A percentile compares a stretch with the other conserved stretches of the same genome.
phyloP scores from a whole-genome alignment of 1,140 invertebrate genomes.

The Zaprionus inermis region DNA sequence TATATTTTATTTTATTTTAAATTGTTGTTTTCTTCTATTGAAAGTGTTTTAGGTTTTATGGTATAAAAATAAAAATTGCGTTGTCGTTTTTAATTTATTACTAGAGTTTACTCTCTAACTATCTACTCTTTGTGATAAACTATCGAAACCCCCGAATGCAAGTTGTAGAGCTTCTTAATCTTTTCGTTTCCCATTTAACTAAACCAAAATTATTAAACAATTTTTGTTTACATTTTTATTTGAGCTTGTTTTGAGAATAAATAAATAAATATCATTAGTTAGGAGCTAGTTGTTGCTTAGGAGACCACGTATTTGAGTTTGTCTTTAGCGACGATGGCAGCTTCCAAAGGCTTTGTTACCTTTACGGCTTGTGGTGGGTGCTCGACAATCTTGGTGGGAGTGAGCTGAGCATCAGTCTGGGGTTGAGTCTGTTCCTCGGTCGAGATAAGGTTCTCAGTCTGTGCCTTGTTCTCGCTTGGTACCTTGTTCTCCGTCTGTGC shows the following conservation, averaged over 20 bases:
- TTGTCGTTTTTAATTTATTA: too few species aligned
- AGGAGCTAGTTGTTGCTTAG: slow-evolving; percentile 19
- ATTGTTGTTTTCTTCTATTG: too few species aligned
- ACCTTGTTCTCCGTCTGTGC: background rate
- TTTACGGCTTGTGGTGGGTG: background rate
- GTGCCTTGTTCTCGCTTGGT: background rate
- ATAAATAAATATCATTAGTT: slow-evolving; percentile 56
- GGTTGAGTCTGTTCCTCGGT: background rate
- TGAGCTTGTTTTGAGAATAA: slow-evolving; percentile 46
- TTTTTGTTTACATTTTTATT: slow-evolving; percentile 13
- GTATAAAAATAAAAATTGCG: too few species aligned
- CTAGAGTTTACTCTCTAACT: too few species aligned
- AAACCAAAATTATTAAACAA: background rate
- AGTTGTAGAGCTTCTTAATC: too few species aligned
- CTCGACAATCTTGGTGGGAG: background rate
- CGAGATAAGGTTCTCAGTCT: background rate
- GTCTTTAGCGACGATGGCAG: slow-evolving; percentile 38
- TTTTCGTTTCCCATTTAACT: background rate
- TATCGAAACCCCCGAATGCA: too few species aligned
- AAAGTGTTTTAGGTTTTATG: too few species aligned
- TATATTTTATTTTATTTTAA: too few species aligned
- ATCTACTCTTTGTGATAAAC: too few species aligned
- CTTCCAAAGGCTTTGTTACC: background rate
- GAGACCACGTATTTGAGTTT: slow-evolving; percentile 60
- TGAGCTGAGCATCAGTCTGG: background rate